phyloP scores from a whole-genome alignment of 2,113 vertebrate genomes.

The Pomatorhinus ruficollis region DNA sequence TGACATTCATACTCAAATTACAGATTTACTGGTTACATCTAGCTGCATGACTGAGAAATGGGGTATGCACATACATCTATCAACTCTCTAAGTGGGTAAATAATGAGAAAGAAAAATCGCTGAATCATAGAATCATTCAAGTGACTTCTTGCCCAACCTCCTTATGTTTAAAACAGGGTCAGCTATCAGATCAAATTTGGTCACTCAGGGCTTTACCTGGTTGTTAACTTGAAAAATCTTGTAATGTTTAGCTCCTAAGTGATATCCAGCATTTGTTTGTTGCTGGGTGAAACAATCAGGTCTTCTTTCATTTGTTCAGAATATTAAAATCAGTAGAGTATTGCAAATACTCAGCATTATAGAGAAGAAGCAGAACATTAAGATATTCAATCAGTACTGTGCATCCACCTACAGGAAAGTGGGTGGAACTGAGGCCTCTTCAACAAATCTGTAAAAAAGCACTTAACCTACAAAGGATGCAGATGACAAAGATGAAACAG shows the following conservation, averaged over 20 bases:
- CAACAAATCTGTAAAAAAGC: not conserved
- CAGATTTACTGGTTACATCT: not conserved
- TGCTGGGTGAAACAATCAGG: not conserved
- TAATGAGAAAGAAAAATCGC: not conserved
- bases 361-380: not conserved
- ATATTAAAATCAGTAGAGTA: not conserved
- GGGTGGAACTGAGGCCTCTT: not conserved
- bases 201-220: not conserved
- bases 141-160: not conserved
- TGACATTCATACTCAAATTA: not conserved
- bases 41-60: not conserved
- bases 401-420: not conserved
- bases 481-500: not conserved
- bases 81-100: not conserved
- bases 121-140: not conserved
- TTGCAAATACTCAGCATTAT: not conserved
- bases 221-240: not conserved
- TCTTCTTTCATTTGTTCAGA: not conserved
- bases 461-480: not conserved
- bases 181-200: not conserved
- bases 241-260: not conserved
- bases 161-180: not conserved
- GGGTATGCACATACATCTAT: not conserved
- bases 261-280: not conserved
- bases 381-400: not conserved